phyloP scores from a whole-genome alignment of 1,140 invertebrate species.

The Drosophila teissieri region DNA sequence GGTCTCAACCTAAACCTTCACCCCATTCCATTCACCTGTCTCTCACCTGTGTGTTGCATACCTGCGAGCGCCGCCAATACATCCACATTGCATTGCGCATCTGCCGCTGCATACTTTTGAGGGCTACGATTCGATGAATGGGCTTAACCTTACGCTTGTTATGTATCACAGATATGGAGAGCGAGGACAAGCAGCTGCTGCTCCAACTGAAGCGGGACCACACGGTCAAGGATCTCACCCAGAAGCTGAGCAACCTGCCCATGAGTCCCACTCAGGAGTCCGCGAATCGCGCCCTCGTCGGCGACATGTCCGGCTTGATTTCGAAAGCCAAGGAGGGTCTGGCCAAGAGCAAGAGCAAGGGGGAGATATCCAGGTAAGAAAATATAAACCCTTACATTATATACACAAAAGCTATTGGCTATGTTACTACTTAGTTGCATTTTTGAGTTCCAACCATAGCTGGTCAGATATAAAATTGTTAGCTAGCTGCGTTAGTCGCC shows the following conservation, averaged over 20 bases:
- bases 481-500: too few species aligned
- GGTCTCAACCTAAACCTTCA: conserved; percentile 15
- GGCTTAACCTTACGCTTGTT: background rate
- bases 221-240: conserved; percentile 94
- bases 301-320: conserved; percentile 95
- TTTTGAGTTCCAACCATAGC: too few species aligned
- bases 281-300: conserved; percentile 86
- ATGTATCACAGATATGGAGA: conserved; percentile 68
- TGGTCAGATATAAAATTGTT: too few species aligned
- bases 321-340: conserved; percentile 96
- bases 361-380: conserved; percentile 84
- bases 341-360: conserved; percentile 92
- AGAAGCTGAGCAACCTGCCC: conserved; percentile 90
- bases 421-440: too few species aligned
- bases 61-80: conserved; percentile 23
- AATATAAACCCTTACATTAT: too few species aligned
- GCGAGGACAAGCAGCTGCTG: conserved; percentile 76
- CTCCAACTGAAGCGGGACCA: conserved; percentile 88
- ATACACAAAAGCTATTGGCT: too few species aligned
- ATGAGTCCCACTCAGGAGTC: conserved; percentile 86
- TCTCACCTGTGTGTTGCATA: conserved; percentile 47
- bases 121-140: background rate
- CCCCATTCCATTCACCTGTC: conserved; percentile 1
- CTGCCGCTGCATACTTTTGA: conserved; percentile 61
- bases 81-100: conserved; percentile 11